phyloP scores from a whole-genome alignment of 2,797 vertebrate genomes.

The Etheostoma nigrum region DNA sequence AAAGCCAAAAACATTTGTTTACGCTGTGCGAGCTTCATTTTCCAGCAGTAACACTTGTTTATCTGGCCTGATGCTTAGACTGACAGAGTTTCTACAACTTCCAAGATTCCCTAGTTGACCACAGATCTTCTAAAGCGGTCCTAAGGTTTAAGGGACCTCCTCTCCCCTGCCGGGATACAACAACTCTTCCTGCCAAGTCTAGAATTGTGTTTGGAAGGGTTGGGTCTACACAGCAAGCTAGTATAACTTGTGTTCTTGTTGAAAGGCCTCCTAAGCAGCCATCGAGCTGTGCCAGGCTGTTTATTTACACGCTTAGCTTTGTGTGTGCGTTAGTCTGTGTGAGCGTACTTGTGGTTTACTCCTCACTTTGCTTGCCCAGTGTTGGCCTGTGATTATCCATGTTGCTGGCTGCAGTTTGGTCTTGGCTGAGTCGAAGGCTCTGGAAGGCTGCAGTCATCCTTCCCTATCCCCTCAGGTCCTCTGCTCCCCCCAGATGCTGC shows the following conservation, averaged over 20 bases:
- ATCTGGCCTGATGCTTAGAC: constrained; percentile 17
- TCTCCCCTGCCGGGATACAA: constrained; percentile 33
- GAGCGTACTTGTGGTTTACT: constrained; percentile 59
- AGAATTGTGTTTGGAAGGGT: constrained; percentile 29
- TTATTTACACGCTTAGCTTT: constrained; percentile 63
- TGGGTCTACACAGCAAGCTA: constrained; percentile 16
- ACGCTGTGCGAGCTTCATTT: not conserved
- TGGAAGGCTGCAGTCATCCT: constrained; percentile 48
- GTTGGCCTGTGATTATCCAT: constrained; percentile 63
- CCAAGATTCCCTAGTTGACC: constrained; percentile 11
- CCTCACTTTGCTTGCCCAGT: constrained; percentile 54
- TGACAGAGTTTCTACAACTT: constrained; percentile 20
- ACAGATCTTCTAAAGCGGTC: constrained; percentile 19
- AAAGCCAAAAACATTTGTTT: constrained; percentile 23
- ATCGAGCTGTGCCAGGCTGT: constrained; percentile 44
- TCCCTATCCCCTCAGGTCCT: constrained; percentile 28
- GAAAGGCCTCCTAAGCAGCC: constrained; percentile 47
- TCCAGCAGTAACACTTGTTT: constrained; percentile 32
- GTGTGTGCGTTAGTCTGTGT: constrained; percentile 37
- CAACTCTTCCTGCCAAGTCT: constrained; percentile 48
- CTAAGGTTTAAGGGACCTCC: constrained; percentile 2
- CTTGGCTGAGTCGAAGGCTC: constrained; percentile 41
- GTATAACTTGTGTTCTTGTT: constrained; percentile 36
- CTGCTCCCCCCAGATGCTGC: constrained; percentile 70
- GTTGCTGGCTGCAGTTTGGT: constrained; percentile 60